Evolutionary conservation across 2,113 vertebrate species (phyloP), one percentile per base, ranked within the genome.

Genomic region (Pygoscelis antarcticus): DNA sequence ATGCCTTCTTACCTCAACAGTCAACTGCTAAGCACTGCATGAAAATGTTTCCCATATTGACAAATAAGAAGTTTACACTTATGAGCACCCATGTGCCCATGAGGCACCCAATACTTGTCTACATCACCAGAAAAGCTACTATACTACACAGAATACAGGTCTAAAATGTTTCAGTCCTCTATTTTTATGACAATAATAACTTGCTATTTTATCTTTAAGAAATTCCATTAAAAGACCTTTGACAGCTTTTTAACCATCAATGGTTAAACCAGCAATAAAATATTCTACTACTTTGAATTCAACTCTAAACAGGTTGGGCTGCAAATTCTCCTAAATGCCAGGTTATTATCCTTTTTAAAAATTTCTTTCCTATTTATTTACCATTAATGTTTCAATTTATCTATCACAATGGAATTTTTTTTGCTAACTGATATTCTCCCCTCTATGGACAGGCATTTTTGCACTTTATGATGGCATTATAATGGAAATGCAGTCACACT

Each of bases 401-500:
- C 40, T 79, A 47, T 16, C 54, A 52, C 21, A 54, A 64, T 42
- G 51, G 22, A 83, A 13, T 42, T 58, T 65, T 90, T 90, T 95
- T 93, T 90, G 26, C 65, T 87, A 68, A 27, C 34, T 96, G 68
- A 62, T 62, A 66, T 14, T 66, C 40, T 49, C 42, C 34, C n/a
- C 23, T 76, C 32, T 27, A 32, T 58, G 46, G 44, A 66, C 52
- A 62, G 82, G 64, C 34, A 29, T 30, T 83, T 82, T 26, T 7
- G 30, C 55, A 64, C 55, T 74, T 81, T 58, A 23, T 86, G 81
- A 90, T 92, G 60, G 62, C 23, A 58, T 62, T 38, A 52, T 76
- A 74, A 75, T 76, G 90, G 58, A 96, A 97, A 94, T 80, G n/a
- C 22, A 93, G 87, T 78, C 77, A 93, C 71, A 57, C 15, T 47